Evolutionary conservation across 2,113 vertebrate genomes (phyloP).

Genomic region (Puntigrus tetrazona): DNA sequence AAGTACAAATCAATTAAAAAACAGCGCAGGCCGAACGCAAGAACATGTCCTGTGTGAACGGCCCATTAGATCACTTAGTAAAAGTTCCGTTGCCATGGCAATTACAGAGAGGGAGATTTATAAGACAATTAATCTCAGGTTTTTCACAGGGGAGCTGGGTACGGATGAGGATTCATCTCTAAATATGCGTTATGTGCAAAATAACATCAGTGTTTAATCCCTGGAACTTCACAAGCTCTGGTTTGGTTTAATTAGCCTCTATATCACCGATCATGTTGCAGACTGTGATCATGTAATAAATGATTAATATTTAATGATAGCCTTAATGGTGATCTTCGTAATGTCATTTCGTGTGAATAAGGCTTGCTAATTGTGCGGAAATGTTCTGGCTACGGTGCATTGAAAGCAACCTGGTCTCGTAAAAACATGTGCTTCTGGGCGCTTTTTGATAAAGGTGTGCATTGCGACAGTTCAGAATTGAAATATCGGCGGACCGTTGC

Average conservation of each 20-base stretch:
- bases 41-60: background rate
- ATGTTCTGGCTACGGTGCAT: background rate
- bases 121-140: background rate
- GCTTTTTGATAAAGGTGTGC: no score
- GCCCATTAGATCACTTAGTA: background rate
- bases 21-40: background rate
- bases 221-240: background rate
- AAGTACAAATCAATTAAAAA: background rate
- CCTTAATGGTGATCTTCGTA: background rate
- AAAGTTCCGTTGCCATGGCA: constrained; percentile 7
- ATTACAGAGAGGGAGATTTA: background rate
- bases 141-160: background rate
- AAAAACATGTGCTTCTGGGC: no score
- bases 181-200: constrained; percentile 19
- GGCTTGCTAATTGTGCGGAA: background rate
- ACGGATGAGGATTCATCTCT: background rate
- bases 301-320: background rate
- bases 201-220: constrained; percentile 33
- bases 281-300: background rate
- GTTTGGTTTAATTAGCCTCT: constrained; percentile 10
- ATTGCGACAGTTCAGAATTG: no score
- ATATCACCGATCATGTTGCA: background rate
- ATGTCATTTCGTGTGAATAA: constrained; percentile 1
- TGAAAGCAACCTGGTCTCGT: no score
- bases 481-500: no score